A percentile compares a stretch with the other conserved stretches of the same genome.
These are phyloP conservation scores for Rhabdomys dilectus DNA, from an alignment of 2,113 vertebrate genomes.

Conservation along the genomic window DNA sequence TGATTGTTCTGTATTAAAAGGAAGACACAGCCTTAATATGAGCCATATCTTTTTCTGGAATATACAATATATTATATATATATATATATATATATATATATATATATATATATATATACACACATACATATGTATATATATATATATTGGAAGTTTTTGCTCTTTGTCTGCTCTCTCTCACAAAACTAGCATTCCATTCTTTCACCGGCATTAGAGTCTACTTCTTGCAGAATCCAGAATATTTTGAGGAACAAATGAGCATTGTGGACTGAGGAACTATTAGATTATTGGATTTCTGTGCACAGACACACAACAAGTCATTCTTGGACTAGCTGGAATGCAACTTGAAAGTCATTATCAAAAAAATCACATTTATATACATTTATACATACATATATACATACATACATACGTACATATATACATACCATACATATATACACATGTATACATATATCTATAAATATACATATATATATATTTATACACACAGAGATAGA, in stretches of 20 bases:
- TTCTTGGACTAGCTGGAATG: not conserved
- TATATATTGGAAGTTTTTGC: not conserved
- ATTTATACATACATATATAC: too few species aligned
- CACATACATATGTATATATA: too few species aligned
- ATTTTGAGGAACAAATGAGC: not conserved
- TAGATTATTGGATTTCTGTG: not conserved
- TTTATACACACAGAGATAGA: not conserved
- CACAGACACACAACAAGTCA: not conserved
- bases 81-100: too few species aligned
- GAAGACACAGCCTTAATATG: not conserved
- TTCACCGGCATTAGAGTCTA: not conserved
- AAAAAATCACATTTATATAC: not conserved
- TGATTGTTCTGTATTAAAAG: not conserved
- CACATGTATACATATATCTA: too few species aligned
- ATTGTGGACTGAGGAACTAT: not conserved
- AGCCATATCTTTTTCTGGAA: not conserved
- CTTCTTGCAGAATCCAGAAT: not conserved
- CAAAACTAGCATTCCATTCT: not conserved
- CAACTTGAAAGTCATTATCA: not conserved
- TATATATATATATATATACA: too few species aligned
- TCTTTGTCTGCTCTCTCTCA: not conserved
- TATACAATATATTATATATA: too few species aligned
- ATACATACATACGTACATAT: too few species aligned
- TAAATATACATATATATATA: too few species aligned
- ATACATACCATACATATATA: too few species aligned